Evolutionary conservation across 2,113 vertebrate species (phyloP), one percentile per base, ranked within the genome.

Genomic region (Nibea albiflora): DNA sequence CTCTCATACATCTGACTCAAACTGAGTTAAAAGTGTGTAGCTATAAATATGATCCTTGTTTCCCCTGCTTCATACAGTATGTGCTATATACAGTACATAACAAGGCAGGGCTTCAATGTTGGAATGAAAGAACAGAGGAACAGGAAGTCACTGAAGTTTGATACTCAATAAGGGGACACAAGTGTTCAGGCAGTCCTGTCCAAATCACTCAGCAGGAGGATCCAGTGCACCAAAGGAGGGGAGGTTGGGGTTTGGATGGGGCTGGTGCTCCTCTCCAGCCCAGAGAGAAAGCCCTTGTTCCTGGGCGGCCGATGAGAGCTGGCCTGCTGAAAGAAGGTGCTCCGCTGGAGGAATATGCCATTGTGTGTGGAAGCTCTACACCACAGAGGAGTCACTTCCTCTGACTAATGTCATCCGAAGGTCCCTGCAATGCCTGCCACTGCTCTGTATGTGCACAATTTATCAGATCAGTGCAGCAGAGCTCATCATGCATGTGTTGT

Each of bases 171-270:
- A 71, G 85, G 39, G 79, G 69, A 73, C 80, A 66, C 47, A 78
- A 92, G 61, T 73, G 69, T 42, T 73, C 58, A 58, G 75, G 49
- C 58, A n/a, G 63, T 62, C 69, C 52, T 81, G 83, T 77, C 65
- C 56, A 28, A 73, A 68, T 94, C 95, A 94, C 79, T 95, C 92
- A 87, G 85, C 90, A 92, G 78, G 68, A 87, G 87, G 91, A 92
- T 94, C 92, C 92, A 89, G 86, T 95, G 92, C 87, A 93, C 90
- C 86, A 92, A 88, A 94, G 91, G 3, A 85, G 79, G 75, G 61
- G 82, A 73, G 46, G 17, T 42, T 24, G 52, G 77, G 78, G 80
- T 58, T 64, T 74, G 9, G 82, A 71, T 66, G 46, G 76, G 74
- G 71, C 62, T 39, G 8, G 62, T 50, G 58, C 73, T 85, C 56